A percentile compares a stretch with the other conserved stretches of the same genome.
These are phyloP conservation scores for Rutilus rutilus DNA, from an alignment of 2,113 vertebrate species.

Conservation along the genomic window DNA sequence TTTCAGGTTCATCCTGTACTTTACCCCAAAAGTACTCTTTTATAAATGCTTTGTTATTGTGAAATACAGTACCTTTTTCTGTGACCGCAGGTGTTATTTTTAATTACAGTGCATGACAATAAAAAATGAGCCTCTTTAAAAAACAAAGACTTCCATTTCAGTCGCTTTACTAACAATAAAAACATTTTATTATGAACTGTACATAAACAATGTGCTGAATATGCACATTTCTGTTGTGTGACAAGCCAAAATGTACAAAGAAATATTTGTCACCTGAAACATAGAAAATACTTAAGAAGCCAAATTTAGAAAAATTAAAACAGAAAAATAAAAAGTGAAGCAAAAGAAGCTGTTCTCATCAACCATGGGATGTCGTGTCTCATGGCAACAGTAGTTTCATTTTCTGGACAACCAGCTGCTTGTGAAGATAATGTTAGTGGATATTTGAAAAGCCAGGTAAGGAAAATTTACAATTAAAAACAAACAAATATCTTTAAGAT, in stretches of 20 bases:
- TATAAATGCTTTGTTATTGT: not conserved
- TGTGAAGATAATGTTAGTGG: conserved; percentile 14
- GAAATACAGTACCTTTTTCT: not conserved
- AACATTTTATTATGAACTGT: conserved; percentile 82
- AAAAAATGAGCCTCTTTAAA: conserved; percentile 28
- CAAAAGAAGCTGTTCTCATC: conserved; percentile 51
- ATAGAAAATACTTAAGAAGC: conserved; percentile 65
- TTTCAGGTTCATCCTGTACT: not conserved
- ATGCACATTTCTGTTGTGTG: conserved; percentile 71
- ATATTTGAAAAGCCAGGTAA: not conserved
- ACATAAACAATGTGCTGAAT: conserved; percentile 79
- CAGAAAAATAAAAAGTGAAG: conserved; percentile 32
- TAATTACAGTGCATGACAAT: not conserved
- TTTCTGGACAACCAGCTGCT: conserved; percentile 41
- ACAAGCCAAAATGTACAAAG: conserved; percentile 79
- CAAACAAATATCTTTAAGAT: not conserved
- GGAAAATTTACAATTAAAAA: conserved; percentile 29
- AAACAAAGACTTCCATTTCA: conserved; percentile 49
- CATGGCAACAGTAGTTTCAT: conserved; percentile 46
- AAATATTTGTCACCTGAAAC: conserved; percentile 53
- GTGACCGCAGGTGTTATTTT: not conserved
- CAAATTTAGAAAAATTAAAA: conserved; percentile 50
- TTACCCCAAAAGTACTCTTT: not conserved
- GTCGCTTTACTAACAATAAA: conserved; percentile 73
- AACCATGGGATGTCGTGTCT: conserved; percentile 21